A percentile compares a stretch with the other conserved stretches of the same genome.
Evolutionary conservation across 1,140 invertebrate genomes (phyloP).

Genomic region (Lethrus apterus): DNA sequence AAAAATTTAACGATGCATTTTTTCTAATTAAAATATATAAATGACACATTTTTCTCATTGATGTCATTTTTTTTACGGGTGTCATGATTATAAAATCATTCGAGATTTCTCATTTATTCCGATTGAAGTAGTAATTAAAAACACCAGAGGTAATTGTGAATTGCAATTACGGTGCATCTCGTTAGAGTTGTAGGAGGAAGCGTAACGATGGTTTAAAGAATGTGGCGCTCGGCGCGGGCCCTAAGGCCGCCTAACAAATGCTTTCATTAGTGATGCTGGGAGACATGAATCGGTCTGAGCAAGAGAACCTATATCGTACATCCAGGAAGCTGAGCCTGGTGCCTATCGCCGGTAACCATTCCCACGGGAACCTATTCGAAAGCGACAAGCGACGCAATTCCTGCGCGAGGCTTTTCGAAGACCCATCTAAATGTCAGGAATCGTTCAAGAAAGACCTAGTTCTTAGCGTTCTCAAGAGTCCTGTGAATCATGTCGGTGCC

Average conservation of each 20-base stretch:
- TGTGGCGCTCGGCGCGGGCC: slow-evolving; percentile 16
- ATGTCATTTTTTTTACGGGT: no score
- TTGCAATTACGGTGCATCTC: no score
- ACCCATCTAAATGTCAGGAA: neutral
- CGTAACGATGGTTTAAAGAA: no score
- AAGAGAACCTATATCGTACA: slow-evolving; percentile 52
- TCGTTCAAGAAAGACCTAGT: slow-evolving; percentile 45
- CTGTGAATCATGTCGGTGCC: slow-evolving; percentile 41
- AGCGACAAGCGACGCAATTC: slow-evolving; percentile 20
- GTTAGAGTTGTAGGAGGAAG: no score
- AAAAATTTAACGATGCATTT: no score
- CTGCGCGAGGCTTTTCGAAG: neutral
- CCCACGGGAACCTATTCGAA: slow-evolving; percentile 32
- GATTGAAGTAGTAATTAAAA: no score
- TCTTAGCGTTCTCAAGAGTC: slow-evolving; percentile 52
- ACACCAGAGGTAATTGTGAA: no score
- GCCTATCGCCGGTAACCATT: slow-evolving; percentile 30
- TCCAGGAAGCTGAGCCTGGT: slow-evolving; percentile 49
- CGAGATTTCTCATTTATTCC: no score
- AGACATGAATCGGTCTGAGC: slow-evolving; percentile 56
- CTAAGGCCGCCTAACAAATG: slow-evolving; percentile 27
- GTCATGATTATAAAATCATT: no score
- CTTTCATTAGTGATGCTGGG: slow-evolving; percentile 37
- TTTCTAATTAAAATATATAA: no score
- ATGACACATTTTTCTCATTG: no score